phyloP scores from a whole-genome alignment of 2,888 invertebrate genomes.

The Lepidocyrtinus sp. region DNA sequence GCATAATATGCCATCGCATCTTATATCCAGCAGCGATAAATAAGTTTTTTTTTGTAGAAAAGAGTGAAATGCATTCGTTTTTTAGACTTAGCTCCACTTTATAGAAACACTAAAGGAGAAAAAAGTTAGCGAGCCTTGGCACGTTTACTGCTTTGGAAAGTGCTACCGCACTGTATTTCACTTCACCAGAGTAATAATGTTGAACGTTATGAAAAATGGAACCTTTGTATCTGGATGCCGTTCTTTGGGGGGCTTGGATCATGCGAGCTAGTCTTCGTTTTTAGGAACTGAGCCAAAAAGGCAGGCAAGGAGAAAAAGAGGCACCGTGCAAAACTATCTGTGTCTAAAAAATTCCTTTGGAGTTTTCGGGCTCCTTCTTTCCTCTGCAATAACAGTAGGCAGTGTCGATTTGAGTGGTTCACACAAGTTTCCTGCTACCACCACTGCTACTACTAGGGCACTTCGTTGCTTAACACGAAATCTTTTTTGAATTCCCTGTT shows the following conservation, averaged over 20 bases:
- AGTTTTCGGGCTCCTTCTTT: neutral
- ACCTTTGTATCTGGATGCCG: too few species aligned
- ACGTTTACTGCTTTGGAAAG: slow-evolving; percentile 19
- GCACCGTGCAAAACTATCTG: neutral
- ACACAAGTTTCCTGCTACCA: neutral
- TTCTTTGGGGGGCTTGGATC: neutral
- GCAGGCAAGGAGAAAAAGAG: neutral
- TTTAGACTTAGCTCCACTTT: slow-evolving; percentile 9
- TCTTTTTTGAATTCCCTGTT: too few species aligned
- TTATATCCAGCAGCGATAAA: slow-evolving; percentile 19
- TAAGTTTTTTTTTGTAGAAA: too few species aligned
- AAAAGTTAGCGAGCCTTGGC: too few species aligned
- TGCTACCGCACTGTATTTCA: slow-evolving; percentile 31
- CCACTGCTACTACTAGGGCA: too few species aligned
- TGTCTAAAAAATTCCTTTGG: neutral
- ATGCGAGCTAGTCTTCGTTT: neutral
- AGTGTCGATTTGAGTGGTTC: neutral
- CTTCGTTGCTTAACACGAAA: neutral
- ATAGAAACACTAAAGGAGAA: neutral
- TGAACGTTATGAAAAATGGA: slow-evolving; percentile 19
- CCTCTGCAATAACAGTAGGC: neutral
- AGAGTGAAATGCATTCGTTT: slow-evolving; percentile 13
- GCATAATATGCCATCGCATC: neutral
- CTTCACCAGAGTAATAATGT: slow-evolving; percentile 41
- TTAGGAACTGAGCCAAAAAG: neutral